Percentiles rank a stretch among this genome's conserved stretches.
These are phyloP conservation scores for Neogobius melanostomus DNA, from an alignment of 2,113 vertebrate species.

Conservation along the genomic window DNA sequence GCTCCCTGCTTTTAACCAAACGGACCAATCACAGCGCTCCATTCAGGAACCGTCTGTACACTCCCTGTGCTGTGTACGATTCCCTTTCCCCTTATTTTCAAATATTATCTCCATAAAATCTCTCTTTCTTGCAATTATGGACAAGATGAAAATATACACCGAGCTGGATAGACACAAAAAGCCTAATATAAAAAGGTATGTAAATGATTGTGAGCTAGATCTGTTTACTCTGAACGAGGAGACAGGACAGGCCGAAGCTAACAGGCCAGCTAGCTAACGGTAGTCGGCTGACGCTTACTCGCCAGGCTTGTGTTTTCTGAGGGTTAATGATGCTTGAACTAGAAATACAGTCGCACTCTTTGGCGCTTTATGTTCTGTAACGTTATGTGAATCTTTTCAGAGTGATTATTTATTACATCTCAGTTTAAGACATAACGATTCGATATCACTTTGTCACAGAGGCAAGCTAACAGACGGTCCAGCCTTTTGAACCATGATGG, in stretches of 20 bases:
- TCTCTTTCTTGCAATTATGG: slow-evolving; percentile 54
- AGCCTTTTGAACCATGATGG: neutral
- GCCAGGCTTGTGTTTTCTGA: neutral
- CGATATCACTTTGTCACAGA: neutral
- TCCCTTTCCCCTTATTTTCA: neutral
- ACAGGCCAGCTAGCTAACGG: neutral
- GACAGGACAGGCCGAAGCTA: slow-evolving; percentile 18
- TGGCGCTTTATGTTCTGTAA: no score
- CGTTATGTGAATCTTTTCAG: neutral
- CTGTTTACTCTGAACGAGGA: neutral
- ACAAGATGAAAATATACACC: slow-evolving; percentile 35
- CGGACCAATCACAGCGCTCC: slow-evolving; percentile 54
- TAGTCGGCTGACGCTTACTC: neutral
- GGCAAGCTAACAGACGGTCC: neutral
- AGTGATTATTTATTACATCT: neutral
- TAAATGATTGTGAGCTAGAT: neutral
- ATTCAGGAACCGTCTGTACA: neutral
- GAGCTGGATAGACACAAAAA: slow-evolving; percentile 58
- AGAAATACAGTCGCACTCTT: neutral
- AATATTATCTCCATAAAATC: slow-evolving; percentile 8
- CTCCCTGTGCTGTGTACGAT: neutral
- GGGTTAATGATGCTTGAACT: neutral
- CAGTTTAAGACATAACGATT: neutral
- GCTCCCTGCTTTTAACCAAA: slow-evolving; percentile 13
- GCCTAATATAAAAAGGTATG: slow-evolving; percentile 71